Evolutionary conservation across 2,113 vertebrate species (phyloP).

Genomic region (Sylvilagus bachmani): DNA sequence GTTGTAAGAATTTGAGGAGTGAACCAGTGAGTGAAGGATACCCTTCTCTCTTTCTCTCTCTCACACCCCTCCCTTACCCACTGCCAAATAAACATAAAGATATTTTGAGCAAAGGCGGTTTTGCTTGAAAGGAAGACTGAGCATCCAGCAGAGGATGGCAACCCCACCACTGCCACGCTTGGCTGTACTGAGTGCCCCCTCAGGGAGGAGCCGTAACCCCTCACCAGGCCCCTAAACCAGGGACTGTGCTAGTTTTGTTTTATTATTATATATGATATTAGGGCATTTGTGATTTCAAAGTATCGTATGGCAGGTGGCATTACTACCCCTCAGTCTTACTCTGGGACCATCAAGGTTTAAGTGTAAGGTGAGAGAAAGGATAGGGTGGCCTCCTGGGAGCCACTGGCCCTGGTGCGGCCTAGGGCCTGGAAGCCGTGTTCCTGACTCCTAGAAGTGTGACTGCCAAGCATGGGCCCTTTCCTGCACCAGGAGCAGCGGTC

Average conservation of each 20-base stretch:
- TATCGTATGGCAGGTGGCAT: not conserved
- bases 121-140: not conserved
- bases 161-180: accelerated
- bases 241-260: too few species aligned
- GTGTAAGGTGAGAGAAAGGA: too few species aligned
- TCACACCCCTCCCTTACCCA: too few species aligned
- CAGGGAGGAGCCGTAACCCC: not conserved
- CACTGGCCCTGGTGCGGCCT: accelerated
- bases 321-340: not conserved
- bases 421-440: accelerated
- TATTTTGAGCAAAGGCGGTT: not conserved
- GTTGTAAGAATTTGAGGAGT: too few species aligned
- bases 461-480: not conserved
- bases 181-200: accelerated
- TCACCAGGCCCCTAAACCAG: too few species aligned
- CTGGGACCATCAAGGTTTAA: not conserved
- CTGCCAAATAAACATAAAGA: too few species aligned
- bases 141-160: not conserved
- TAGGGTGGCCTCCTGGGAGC: not conserved
- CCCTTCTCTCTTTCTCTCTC: too few species aligned
- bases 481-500: not conserved
- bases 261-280: too few species aligned
- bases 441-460: accelerated
- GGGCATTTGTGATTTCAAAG: not conserved
- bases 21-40: too few species aligned